Percentiles rank a stretch among this genome's conserved stretches.
Evolutionary conservation across 2,113 vertebrate species (phyloP).

Genomic region (Myotis davidii): DNA sequence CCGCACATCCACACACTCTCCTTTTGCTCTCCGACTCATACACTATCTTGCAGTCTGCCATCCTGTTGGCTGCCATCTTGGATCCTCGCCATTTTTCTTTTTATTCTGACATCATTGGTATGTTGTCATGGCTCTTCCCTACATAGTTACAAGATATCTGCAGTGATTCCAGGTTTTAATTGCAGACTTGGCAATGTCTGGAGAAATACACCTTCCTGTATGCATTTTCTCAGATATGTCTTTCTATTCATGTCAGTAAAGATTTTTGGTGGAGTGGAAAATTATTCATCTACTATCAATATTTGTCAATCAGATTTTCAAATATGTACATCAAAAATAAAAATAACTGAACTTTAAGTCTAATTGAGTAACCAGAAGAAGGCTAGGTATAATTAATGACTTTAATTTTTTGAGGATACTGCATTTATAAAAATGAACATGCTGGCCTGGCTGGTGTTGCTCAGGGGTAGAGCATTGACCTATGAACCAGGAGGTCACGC

Average conservation of each 20-base stretch:
- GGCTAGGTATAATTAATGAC: background rate
- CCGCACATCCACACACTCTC: no score
- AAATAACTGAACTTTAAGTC: background rate
- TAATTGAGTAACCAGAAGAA: background rate
- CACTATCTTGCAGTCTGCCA: no score
- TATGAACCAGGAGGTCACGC: no score
- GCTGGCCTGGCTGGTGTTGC: no score
- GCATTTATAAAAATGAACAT: constrained; percentile 1
- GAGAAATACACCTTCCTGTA: background rate
- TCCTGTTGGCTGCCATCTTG: no score
- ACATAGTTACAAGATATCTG: background rate
- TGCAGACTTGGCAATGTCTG: background rate
- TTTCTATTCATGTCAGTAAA: background rate
- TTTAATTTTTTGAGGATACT: background rate
- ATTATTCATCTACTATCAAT: background rate
- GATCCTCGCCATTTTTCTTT: background rate
- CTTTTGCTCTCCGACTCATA: no score
- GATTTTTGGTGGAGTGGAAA: background rate
- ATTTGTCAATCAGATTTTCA: background rate
- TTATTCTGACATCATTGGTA: background rate
- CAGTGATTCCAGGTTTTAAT: background rate
- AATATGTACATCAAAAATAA: background rate
- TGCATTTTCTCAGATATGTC: background rate
- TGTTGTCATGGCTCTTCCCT: background rate
- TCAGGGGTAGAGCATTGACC: no score